These are phyloP conservation scores for Melanostoma mellinum DNA, from an alignment of 2,888 invertebrate genomes.

Conservation along the genomic window DNA sequence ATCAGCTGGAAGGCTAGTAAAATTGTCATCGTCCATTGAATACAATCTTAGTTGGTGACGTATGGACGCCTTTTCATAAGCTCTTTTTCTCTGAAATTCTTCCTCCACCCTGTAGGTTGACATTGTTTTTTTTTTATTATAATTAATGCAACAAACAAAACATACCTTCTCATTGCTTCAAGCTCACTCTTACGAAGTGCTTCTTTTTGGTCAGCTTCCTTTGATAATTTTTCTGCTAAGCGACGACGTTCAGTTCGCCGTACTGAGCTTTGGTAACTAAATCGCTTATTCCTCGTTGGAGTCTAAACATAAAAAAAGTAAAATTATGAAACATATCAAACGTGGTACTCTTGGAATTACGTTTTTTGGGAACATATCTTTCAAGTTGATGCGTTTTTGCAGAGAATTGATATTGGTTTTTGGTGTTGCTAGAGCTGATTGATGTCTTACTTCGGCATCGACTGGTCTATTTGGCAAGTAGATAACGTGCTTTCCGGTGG, in stretches of 20 bases:
- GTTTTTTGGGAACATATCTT: slow-evolving; percentile 1
- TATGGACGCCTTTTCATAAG: slow-evolving; percentile 89
- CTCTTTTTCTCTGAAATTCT: slow-evolving; percentile 92
- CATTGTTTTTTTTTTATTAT: not conserved
- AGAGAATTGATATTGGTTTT: not conserved
- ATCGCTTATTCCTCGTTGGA: slow-evolving; percentile 83
- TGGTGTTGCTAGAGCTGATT: slow-evolving; percentile 2
- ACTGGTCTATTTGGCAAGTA: slow-evolving; percentile 83
- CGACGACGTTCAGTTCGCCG: slow-evolving; percentile 90
- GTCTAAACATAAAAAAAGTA: slow-evolving; percentile 12
- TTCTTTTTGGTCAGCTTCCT: slow-evolving; percentile 90
- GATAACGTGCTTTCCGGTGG: slow-evolving; percentile 89
- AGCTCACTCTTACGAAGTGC: slow-evolving; percentile 89
- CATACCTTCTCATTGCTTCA: slow-evolving; percentile 89
- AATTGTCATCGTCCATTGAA: slow-evolving; percentile 82
- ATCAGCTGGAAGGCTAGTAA: slow-evolving; percentile 84
- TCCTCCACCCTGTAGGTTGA: slow-evolving; percentile 87
- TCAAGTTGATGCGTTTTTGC: not conserved
- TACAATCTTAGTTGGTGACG: slow-evolving; percentile 89
- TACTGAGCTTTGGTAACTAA: slow-evolving; percentile 93
- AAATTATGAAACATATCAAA: not conserved
- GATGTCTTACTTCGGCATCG: slow-evolving; percentile 9
- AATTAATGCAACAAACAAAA: not conserved
- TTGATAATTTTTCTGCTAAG: slow-evolving; percentile 89
- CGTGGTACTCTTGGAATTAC: not conserved